A percentile compares a stretch with the other conserved stretches of the same genome.
These are phyloP conservation scores for Nomada ruficornis DNA, from an alignment of 2,888 invertebrate genomes.

Conservation along the genomic window DNA sequence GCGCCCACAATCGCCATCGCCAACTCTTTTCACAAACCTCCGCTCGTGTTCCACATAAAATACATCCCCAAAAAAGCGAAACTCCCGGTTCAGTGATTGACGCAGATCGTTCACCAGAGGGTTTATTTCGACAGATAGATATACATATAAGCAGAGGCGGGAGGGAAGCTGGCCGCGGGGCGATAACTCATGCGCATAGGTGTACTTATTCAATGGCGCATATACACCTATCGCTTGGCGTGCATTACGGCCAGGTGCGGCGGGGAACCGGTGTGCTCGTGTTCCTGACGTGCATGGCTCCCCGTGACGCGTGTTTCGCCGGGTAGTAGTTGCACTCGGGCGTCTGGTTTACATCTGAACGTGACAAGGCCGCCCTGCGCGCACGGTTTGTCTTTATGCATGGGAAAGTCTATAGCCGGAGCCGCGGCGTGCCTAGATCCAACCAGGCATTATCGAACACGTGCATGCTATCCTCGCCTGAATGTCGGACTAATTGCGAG, in stretches of 20 bases:
- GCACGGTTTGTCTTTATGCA: slow-evolving; percentile 79
- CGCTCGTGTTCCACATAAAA: slow-evolving; percentile 2
- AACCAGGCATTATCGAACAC: slow-evolving; percentile 69
- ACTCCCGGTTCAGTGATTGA: slow-evolving; percentile 1
- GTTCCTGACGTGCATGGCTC: slow-evolving; percentile 79
- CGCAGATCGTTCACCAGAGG: neutral
- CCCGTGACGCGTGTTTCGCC: slow-evolving; percentile 74
- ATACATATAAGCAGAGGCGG: slow-evolving; percentile 1
- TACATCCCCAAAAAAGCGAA: neutral
- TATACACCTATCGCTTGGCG: slow-evolving; percentile 44
- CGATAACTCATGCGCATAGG: slow-evolving; percentile 60
- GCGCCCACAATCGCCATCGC: too few relatives aligned
- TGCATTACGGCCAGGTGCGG: slow-evolving; percentile 70
- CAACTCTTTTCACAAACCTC: too few relatives aligned
- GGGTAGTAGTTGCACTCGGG: slow-evolving; percentile 69
- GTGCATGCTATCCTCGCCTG: slow-evolving; percentile 63
- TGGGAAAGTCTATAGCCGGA: slow-evolving; percentile 75
- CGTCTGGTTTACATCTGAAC: slow-evolving; percentile 78
- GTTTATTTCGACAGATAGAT: slow-evolving; percentile 34
- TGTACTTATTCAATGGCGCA: slow-evolving; percentile 55
- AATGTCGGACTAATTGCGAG: slow-evolving; percentile 73
- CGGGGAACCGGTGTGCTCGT: slow-evolving; percentile 68
- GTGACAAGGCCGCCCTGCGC: slow-evolving; percentile 78
- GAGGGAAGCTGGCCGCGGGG: slow-evolving; percentile 24
- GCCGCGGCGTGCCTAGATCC: slow-evolving; percentile 57